A percentile compares a stretch with the other conserved stretches of the same genome.
These are phyloP conservation scores for Oxygymnocypris stewartii DNA, from an alignment of 2,113 vertebrate genomes.

Conservation along the genomic window DNA sequence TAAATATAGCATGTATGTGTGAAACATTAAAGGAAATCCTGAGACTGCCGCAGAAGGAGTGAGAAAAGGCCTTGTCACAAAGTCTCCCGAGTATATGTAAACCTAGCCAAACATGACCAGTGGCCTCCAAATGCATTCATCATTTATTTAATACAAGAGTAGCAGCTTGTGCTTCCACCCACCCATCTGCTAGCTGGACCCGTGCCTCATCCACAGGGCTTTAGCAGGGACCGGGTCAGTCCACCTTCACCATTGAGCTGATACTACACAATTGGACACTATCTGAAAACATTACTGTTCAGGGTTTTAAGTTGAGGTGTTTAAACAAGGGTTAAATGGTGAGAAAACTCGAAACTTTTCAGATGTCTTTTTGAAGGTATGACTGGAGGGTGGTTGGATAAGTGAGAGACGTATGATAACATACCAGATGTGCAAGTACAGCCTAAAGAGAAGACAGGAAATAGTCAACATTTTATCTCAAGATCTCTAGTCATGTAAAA, in stretches of 20 bases:
- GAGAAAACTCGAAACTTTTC: not conserved
- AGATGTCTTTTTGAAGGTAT: not conserved
- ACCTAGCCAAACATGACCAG: constrained; percentile 43
- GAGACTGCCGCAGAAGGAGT: not conserved
- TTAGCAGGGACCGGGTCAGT: constrained; percentile 6
- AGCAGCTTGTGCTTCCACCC: constrained; percentile 44
- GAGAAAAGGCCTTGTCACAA: constrained; percentile 30
- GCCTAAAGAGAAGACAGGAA: not conserved
- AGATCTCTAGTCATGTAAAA: not conserved
- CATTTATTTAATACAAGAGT: constrained; percentile 43
- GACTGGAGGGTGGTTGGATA: not conserved
- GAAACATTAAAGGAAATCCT: not conserved
- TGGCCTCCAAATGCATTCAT: constrained; percentile 43
- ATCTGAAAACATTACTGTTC: not conserved
- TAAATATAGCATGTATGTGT: constrained; percentile 16
- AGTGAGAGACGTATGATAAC: not conserved
- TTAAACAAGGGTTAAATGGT: not conserved
- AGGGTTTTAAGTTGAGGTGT: not conserved
- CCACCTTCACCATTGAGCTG: not conserved
- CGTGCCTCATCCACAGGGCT: not conserved
- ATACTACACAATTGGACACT: not conserved
- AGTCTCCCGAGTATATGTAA: constrained; percentile 32
- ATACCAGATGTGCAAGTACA: constrained; percentile 8
- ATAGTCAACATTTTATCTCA: not conserved
- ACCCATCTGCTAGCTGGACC: constrained; percentile 32